These are phyloP conservation scores for Hippoglossus hippoglossus DNA, from an alignment of 2,797 vertebrate genomes.

Conservation along the genomic window DNA sequence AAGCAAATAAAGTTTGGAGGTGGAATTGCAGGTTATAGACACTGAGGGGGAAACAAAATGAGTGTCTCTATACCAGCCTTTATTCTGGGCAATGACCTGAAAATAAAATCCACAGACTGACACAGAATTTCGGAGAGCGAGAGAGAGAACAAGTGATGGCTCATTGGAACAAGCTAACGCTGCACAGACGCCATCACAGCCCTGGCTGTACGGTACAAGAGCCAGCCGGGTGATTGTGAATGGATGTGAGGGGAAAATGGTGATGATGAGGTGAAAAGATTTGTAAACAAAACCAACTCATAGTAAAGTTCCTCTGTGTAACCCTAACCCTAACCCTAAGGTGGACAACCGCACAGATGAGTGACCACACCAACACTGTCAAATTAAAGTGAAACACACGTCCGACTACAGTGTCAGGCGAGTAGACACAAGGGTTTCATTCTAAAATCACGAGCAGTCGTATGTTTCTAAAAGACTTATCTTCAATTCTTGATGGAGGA, in stretches of 20 bases:
- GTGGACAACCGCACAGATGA: slow-evolving; percentile 1
- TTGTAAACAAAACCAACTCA: slow-evolving; percentile 7
- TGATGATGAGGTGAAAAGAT: slow-evolving; percentile 13
- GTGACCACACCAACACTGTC: neutral
- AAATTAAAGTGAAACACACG: slow-evolving; percentile 3
- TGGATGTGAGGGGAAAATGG: slow-evolving; percentile 12
- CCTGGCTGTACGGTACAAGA: slow-evolving; percentile 4
- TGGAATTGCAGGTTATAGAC: slow-evolving; percentile 8
- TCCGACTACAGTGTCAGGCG: neutral
- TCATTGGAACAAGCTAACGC: slow-evolving; percentile 6
- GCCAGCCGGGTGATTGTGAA: slow-evolving; percentile 19
- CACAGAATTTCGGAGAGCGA: slow-evolving; percentile 1
- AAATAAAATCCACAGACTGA: slow-evolving; percentile 16
- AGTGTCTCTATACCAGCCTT: neutral
- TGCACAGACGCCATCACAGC: slow-evolving; percentile 14
- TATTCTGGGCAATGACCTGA: slow-evolving; percentile 1
- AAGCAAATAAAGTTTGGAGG: slow-evolving; percentile 13
- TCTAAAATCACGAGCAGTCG: too few species aligned
- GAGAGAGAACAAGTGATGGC: neutral
- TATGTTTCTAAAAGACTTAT: neutral
- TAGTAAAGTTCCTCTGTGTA: slow-evolving; percentile 11
- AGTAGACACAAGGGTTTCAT: too few species aligned
- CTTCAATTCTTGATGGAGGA: neutral
- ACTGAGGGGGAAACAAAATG: neutral
- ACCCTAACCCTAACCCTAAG: too few species aligned